These are phyloP conservation scores for Dipodomys spectabilis DNA, from an alignment of 2,113 vertebrate genomes.

Conservation along the genomic window DNA sequence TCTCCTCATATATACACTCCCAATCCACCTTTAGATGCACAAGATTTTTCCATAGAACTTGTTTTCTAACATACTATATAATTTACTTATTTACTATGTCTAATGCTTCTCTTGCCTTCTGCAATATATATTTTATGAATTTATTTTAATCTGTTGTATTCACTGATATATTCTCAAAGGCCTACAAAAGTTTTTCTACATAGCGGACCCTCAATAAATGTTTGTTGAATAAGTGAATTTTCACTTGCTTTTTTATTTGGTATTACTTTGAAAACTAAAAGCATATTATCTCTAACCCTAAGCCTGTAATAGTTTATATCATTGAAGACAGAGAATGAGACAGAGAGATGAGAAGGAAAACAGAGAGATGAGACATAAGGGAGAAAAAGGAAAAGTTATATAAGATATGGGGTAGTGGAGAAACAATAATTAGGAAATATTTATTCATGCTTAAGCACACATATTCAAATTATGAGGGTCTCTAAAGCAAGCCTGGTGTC, in stretches of 20 bases:
- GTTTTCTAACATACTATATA: neutral
- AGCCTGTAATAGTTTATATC: conserved; percentile 26
- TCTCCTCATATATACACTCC: too few relatives aligned
- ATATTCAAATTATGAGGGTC: neutral
- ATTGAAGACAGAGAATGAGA: conserved; percentile 38
- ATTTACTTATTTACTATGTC: neutral
- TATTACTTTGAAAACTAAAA: conserved; percentile 43
- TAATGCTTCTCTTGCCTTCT: neutral
- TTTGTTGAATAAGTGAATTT: conserved; percentile 53
- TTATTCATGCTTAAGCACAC: neutral
- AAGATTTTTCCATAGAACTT: neutral
- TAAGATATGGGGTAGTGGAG: neutral
- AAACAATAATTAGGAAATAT: conserved; percentile 26
- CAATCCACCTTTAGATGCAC: neutral
- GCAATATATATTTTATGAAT: conserved; percentile 7
- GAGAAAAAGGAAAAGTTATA: neutral
- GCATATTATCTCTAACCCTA: conserved; percentile 25
- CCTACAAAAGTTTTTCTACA: neutral
- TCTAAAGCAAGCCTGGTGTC: neutral
- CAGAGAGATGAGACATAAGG: neutral
- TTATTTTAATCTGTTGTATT: neutral
- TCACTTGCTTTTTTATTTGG: conserved; percentile 45
- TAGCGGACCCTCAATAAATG: neutral
- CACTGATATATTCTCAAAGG: neutral
- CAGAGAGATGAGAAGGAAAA: neutral